phyloP scores from a whole-genome alignment of 2,888 invertebrate species.

The Drosophila siamana region DNA sequence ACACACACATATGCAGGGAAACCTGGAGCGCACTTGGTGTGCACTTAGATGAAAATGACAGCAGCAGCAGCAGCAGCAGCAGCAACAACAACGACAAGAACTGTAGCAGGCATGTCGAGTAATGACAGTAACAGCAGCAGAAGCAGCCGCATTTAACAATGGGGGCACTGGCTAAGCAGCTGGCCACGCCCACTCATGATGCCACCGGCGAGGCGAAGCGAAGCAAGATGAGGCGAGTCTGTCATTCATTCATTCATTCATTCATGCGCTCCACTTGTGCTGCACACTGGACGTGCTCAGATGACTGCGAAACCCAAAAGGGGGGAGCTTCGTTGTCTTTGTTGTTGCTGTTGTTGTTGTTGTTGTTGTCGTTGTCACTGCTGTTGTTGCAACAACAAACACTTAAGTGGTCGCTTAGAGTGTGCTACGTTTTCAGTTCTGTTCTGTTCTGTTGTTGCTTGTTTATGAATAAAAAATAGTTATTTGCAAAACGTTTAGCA shows the following conservation, averaged over 20 bases:
- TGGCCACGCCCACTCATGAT: conserved; percentile 69
- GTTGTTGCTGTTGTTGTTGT: conserved; percentile 53
- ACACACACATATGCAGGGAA: conserved; percentile 29
- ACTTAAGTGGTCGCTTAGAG: conserved; percentile 80
- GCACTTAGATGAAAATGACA: conserved; percentile 75
- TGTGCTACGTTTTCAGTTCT: conserved; percentile 63
- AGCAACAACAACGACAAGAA: conserved; percentile 31
- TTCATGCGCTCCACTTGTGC: conserved; percentile 71
- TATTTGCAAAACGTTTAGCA: conserved; percentile 81
- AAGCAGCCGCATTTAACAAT: conserved; percentile 70
- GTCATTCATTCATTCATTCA: conserved; percentile 70
- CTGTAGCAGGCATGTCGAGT: conserved; percentile 40
- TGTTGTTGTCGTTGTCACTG: conserved; percentile 27
- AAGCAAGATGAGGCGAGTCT: conserved; percentile 34
- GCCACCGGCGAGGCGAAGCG: conserved; percentile 52
- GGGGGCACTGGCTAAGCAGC: conserved; percentile 61
- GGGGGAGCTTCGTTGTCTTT: conserved; percentile 20
- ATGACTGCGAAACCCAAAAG: conserved; percentile 14
- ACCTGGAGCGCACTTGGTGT: conserved; percentile 74
- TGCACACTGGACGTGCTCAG: conserved; percentile 61
- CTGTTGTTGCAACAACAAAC: conserved; percentile 60
- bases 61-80: conserved; percentile 46
- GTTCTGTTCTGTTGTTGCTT: conserved; percentile 55
- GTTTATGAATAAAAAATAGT: conserved; percentile 82
- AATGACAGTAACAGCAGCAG: conserved; percentile 56